Evolutionary conservation across 1,140 invertebrate genomes (phyloP).

Genomic region (Nomia melanderi): DNA sequence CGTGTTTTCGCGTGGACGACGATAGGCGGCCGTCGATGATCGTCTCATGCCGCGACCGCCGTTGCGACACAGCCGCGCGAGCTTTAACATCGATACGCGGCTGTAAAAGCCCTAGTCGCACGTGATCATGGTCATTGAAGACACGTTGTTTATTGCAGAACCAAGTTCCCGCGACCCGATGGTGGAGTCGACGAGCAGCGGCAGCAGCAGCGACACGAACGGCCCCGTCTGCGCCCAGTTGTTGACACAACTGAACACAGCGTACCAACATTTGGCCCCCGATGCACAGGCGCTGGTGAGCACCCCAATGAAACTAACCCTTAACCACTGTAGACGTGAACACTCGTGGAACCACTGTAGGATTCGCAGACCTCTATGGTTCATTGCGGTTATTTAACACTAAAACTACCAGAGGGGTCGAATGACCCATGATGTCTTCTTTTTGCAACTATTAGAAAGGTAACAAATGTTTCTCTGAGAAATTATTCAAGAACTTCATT

Average conservation of each 20-base stretch:
- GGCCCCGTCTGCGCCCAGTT: slow-evolving; percentile 79
- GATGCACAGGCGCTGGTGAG: slow-evolving; percentile 79
- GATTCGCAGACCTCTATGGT: no score
- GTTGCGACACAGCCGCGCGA: background rate
- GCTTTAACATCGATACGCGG: background rate
- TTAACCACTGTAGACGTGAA: no score
- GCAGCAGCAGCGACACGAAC: slow-evolving; percentile 77
- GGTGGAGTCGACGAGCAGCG: slow-evolving; percentile 78
- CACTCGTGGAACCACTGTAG: no score
- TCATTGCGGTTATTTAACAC: no score
- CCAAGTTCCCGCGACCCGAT: slow-evolving; percentile 79
- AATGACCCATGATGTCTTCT: no score
- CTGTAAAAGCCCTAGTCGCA: no score
- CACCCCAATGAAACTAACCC: slow-evolving; percentile 10
- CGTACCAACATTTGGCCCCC: slow-evolving; percentile 79
- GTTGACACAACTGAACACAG: slow-evolving; percentile 78
- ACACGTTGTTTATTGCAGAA: slow-evolving; percentile 63
- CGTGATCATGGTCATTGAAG: background rate
- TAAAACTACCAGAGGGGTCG: no score
- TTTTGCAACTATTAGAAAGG: no score
- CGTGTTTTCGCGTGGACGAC: background rate
- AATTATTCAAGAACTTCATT: no score
- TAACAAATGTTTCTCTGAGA: no score
- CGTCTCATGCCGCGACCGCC: background rate
- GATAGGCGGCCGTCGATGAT: background rate